Evolutionary conservation across 1,140 invertebrate genomes (phyloP).

Genomic region (Bombus affinis): DNA sequence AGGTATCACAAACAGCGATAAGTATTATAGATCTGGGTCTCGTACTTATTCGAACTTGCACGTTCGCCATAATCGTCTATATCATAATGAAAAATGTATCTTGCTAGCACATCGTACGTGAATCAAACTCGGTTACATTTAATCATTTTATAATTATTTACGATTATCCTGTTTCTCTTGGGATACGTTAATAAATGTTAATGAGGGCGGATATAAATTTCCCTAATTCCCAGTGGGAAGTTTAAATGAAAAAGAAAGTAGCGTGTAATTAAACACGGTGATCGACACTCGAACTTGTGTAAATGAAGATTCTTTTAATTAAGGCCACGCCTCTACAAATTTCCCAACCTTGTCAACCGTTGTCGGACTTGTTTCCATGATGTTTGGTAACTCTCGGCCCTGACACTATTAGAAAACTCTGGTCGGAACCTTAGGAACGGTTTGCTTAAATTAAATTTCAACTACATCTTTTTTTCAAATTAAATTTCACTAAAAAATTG

Average conservation of each 20-base stretch:
- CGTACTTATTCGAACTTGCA: conserved; percentile 15
- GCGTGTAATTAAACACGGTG: conserved; percentile 64
- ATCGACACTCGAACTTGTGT: conserved; percentile 58
- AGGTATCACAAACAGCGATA: conserved; percentile 32
- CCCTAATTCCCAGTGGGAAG: conserved; percentile 57
- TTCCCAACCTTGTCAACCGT: conserved; percentile 35
- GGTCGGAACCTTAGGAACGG: neutral
- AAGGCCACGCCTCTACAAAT: conserved; percentile 42
- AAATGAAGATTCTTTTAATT: conserved; percentile 69
- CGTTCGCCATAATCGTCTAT: neutral
- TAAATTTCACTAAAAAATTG: neutral
- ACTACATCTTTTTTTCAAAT: neutral
- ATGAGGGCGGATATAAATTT: conserved; percentile 56
- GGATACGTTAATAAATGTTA: conserved; percentile 64
- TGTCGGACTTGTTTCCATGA: conserved; percentile 21
- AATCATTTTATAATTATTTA: conserved; percentile 16
- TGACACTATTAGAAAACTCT: neutral
- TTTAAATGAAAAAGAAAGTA: conserved; percentile 67
- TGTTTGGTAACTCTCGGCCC: conserved; percentile 13
- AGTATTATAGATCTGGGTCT: conserved; percentile 5
- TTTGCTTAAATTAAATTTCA: neutral
- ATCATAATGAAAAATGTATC: conserved; percentile 15
- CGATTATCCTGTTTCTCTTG: neutral
- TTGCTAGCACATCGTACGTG: conserved; percentile 48
- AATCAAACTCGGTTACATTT: conserved; percentile 46